These are phyloP conservation scores for Solenodon paradoxus DNA, from an alignment of 2,113 vertebrate species.

Conservation along the genomic window DNA sequence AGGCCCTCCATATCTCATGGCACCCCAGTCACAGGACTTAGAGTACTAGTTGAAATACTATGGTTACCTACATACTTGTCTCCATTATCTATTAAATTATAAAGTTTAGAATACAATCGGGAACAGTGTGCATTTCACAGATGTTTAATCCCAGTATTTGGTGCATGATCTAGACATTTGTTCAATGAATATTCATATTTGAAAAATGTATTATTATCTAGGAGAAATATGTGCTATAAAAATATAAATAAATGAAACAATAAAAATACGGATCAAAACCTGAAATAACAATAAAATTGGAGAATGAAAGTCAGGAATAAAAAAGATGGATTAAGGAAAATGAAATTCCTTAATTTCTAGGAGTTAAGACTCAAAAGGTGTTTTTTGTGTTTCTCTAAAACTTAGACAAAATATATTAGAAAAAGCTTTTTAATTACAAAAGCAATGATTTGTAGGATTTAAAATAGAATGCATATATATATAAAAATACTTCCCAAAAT, in stretches of 20 bases:
- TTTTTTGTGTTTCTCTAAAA: neutral
- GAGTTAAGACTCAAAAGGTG: neutral
- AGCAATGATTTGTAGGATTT: neutral
- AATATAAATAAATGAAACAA: neutral
- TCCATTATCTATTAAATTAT: neutral
- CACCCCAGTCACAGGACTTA: too few species aligned
- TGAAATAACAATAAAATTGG: neutral
- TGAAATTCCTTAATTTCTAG: neutral
- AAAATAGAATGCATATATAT: neutral
- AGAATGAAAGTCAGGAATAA: neutral
- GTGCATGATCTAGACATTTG: neutral
- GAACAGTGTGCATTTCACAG: neutral
- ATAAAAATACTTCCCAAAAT: neutral
- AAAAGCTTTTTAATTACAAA: neutral
- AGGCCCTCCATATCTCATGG: neutral
- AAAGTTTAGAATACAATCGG: neutral
- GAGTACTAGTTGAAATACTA: neutral
- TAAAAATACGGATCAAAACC: conserved; percentile 11
- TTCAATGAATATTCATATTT: neutral
- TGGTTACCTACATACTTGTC: neutral
- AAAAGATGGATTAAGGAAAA: neutral
- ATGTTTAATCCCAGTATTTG: neutral
- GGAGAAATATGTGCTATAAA: neutral
- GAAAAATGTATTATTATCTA: neutral
- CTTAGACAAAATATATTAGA: neutral